Evolutionary conservation across 1,140 invertebrate genomes (phyloP), one percentile per base, ranked within the genome.

Genomic region (Platorchestia sp.): DNA sequence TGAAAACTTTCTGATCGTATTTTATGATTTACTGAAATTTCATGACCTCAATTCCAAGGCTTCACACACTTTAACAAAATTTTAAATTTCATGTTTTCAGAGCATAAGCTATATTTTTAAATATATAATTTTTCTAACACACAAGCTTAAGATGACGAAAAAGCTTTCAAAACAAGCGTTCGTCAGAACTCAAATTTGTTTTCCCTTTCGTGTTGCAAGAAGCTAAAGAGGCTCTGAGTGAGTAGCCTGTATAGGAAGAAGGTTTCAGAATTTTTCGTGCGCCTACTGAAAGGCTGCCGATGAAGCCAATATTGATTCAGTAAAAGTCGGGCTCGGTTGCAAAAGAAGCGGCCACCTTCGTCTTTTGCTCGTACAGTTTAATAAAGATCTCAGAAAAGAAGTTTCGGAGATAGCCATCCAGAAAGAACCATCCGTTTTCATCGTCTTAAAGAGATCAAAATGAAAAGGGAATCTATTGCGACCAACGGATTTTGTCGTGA

Each of bases 241-340:
- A 75, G 59, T 75, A 75, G 59, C 59, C 59, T 36, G 59, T 75
- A 75, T 75, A 75, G 59, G 59, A 75, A 75, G 59, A 75, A 75
- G 59, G 59, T 75, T 75, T 75, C 27, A 75, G 14, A 75, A 75
- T 75, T 75, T 75, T 75, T 75, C 59, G 59, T 75, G 59, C 27
- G 59, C 59, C 59, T 75, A 44, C 87, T 89, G 87, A 89, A 43
- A 89, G 87, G 41, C n/a, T 47, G 91, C 91, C 45, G 91, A 93
- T 47, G 45, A 93, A 90, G 47, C 91, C 91, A 93, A 93, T 93
- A 93, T 93, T 93, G 91, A 93, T 93, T 93, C 91, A 44, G 3
- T 93, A 93, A 93, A 36, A 44, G 91, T 93, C 43, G 91, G 36
- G 43, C 91, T 45, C 43, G n/a, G 43, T 93, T 93, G 7, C 91